Conservation (phyloP, 2,797 vertebrate species). For the Sebastes diploproa region DNA sequence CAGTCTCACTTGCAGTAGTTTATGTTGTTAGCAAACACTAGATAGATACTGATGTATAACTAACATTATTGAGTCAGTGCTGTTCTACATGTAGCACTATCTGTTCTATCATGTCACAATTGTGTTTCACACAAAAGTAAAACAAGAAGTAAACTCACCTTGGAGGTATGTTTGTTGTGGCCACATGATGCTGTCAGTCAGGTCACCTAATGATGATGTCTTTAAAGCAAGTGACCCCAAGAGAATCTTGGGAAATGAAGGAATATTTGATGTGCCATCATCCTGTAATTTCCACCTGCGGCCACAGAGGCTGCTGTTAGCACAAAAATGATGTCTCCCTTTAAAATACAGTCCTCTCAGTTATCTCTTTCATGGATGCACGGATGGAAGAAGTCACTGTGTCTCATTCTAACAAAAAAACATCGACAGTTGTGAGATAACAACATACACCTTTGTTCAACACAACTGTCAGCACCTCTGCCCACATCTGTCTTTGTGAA, state of each 20-base stretch:
- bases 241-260: neutral
- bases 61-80: neutral
- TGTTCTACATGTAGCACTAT: neutral
- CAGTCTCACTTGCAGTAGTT: neutral
- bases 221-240: neutral
- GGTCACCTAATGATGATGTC: conserved; percentile 4
- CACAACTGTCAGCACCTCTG: neutral
- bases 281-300: neutral
- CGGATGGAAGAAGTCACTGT: neutral
- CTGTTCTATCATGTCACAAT: neutral
- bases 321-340: neutral
- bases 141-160: neutral
- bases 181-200: neutral
- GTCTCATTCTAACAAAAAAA: neutral
- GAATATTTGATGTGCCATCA: neutral
- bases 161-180: neutral
- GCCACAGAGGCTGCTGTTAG: neutral
- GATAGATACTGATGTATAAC: neutral
- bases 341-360: neutral
- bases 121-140: neutral
- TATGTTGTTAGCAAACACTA: neutral
- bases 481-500: neutral
- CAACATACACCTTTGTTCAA: neutral
- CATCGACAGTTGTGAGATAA: too few species aligned
- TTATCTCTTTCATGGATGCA: neutral